phyloP scores from a whole-genome alignment of 1,140 invertebrate genomes.

The Pseudomyrmex concolor region DNA sequence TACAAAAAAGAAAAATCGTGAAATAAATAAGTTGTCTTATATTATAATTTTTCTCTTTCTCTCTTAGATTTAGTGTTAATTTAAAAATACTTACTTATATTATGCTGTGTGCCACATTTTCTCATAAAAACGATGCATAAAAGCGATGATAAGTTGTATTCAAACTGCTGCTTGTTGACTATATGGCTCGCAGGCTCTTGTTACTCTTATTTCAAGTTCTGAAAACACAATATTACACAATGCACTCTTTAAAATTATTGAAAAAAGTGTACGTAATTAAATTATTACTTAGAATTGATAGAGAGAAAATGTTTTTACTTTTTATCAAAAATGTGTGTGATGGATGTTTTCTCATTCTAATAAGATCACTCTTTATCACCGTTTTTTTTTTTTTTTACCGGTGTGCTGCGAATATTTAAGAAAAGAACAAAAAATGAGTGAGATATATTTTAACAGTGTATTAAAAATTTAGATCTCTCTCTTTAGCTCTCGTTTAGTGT shows the following conservation, averaged over 20 bases:
- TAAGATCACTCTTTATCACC: no score
- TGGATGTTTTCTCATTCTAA: no score
- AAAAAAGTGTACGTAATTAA: neutral
- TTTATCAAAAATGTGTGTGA: no score
- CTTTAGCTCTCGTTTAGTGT: no score
- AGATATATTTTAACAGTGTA: no score
- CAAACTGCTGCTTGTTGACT: constrained; percentile 20
- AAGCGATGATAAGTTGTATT: neutral
- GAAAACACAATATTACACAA: constrained; percentile 19
- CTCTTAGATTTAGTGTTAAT: neutral
- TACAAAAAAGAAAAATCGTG: neutral
- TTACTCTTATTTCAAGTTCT: constrained; percentile 13
- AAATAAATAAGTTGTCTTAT: no score
- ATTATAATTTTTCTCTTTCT: no score
- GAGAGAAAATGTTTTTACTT: neutral
- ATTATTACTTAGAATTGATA: neutral
- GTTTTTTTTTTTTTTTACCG: no score
- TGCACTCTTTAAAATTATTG: neutral
- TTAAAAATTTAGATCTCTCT: no score
- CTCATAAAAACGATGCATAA: no score
- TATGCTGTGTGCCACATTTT: neutral
- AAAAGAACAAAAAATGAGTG: no score
- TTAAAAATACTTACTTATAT: neutral
- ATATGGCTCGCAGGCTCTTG: constrained; percentile 43
- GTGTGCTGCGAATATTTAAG: no score